Evolutionary conservation across 2,888 invertebrate species (phyloP).

Genomic region (Acanthoscelides obtectus): DNA sequence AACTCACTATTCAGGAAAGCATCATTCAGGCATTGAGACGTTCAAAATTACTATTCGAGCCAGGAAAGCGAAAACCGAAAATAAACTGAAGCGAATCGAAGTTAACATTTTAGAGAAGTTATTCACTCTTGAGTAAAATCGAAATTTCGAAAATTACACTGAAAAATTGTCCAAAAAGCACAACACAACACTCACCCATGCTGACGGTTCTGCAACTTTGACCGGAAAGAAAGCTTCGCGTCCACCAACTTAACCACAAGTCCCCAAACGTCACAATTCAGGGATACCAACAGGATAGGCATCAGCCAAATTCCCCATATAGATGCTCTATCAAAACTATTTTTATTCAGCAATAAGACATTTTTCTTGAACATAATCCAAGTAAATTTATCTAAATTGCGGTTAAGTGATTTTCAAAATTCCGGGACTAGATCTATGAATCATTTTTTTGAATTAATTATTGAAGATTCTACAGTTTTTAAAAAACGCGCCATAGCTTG

Average conservation of each 20-base stretch:
- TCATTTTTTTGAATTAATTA: background rate
- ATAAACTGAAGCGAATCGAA: background rate
- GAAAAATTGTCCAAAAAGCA: slow-evolving; percentile 10
- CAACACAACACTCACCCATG: slow-evolving; percentile 43
- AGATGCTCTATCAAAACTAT: background rate
- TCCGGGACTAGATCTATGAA: background rate
- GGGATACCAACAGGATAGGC: background rate
- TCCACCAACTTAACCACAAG: slow-evolving; percentile 13
- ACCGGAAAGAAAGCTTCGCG: slow-evolving; percentile 27
- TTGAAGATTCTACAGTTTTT: background rate
- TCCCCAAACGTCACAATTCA: background rate
- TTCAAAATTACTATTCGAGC: background rate
- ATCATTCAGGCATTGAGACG: background rate
- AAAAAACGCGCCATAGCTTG: background rate
- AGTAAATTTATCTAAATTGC: too few species aligned
- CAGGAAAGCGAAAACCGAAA: background rate
- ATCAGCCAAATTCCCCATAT: background rate
- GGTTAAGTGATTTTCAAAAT: background rate
- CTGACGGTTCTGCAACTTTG: slow-evolving; percentile 36
- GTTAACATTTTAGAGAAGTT: background rate
- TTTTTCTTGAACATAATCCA: too few species aligned
- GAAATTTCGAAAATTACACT: background rate
- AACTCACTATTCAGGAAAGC: background rate
- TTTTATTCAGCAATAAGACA: too few species aligned
- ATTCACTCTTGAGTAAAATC: background rate